phyloP scores from a whole-genome alignment of 2,888 invertebrate genomes.

The Frankliniella intonsa region DNA sequence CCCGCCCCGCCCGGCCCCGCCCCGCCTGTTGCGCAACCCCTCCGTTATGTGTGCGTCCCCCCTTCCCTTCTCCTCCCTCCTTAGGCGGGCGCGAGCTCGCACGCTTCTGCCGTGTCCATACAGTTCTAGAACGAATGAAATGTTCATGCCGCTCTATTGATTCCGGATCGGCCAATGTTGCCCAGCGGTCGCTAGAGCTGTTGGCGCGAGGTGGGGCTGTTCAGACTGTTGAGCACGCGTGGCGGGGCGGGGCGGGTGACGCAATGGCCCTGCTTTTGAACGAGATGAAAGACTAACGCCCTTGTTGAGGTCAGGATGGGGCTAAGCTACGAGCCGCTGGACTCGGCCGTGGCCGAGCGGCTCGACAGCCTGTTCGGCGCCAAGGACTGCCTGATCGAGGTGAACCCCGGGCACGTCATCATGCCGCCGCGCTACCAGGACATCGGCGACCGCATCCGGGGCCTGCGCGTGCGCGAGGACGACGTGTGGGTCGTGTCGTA shows the following conservation, averaged over 20 bases:
- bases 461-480: conserved; percentile 65
- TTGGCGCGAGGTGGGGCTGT: no score
- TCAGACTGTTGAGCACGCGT: no score
- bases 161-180: no score
- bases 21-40: neutral
- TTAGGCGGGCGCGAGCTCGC: no score
- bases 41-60: neutral
- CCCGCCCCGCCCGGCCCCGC: neutral
- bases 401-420: conserved; percentile 65
- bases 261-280: no score
- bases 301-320: conserved; percentile 38
- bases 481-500: conserved; percentile 86
- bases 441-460: conserved; percentile 64
- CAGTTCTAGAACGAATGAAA: no score
- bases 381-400: conserved; percentile 65
- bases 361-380: conserved; percentile 65
- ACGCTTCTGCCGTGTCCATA: no score
- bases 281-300: no score
- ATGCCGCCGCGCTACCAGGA: conserved; percentile 65
- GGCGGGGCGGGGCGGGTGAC: no score
- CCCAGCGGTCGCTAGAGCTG: no score
- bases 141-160: no score
- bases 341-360: conserved; percentile 54
- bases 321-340: conserved; percentile 57
- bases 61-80: neutral